These are phyloP conservation scores for Diachasma alloeum DNA, from an alignment of 1,140 invertebrate species.

Conservation along the genomic window DNA sequence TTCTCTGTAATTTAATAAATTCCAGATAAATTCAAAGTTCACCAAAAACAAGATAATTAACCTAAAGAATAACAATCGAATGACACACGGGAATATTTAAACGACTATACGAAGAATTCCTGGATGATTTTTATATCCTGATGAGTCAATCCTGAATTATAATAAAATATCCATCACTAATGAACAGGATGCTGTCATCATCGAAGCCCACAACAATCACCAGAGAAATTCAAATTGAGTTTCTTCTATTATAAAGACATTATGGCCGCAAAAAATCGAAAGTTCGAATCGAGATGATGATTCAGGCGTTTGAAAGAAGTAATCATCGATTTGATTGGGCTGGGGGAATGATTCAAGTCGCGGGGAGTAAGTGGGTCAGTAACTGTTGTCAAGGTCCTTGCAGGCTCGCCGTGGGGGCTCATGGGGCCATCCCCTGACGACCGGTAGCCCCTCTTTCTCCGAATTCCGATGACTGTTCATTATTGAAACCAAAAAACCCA, in stretches of 20 bases:
- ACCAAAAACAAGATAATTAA: neutral
- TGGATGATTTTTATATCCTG: neutral
- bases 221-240: neutral
- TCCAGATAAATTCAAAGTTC: neutral
- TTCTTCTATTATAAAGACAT: neutral
- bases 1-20: too few relatives aligned
- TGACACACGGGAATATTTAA: neutral
- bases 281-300: neutral
- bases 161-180: neutral
- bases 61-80: neutral
- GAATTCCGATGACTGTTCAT: neutral
- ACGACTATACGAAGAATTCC: neutral
- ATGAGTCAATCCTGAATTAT: neutral
- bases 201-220: neutral
- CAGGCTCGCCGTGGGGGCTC: neutral
- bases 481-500: neutral
- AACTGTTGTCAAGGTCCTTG: neutral
- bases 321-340: neutral
- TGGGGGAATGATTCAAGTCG: neutral
- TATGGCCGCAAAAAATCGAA: neutral
- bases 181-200: neutral
- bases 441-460: neutral
- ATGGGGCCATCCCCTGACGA: slow-evolving; percentile 10
- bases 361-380: neutral
- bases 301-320: neutral